Evolutionary conservation across 2,113 vertebrate genomes (phyloP), one percentile per base, ranked within the genome.

Genomic region (Jacana jacana): DNA sequence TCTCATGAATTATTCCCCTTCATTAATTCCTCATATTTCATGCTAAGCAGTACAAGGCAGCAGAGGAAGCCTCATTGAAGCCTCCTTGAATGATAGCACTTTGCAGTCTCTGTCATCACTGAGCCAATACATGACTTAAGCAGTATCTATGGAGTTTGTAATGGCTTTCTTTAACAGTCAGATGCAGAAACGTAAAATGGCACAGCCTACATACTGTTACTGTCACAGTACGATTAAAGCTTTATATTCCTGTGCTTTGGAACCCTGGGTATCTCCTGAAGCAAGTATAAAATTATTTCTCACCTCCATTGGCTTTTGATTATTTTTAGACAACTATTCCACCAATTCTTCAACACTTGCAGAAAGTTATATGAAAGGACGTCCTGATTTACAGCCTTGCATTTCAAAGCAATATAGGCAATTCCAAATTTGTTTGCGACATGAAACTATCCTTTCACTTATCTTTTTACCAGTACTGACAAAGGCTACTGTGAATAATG

Each of bases 1-100:
- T 61, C 91, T 96, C 92, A 88, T 88, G 80, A 91, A 93, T 97
- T 96, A 92, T 94, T 91, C 94, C 60, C 49, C 81, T 66, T 92
- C 88, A 90, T 94, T 91, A 91, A 84, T 54, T 87, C 58, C 75
- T 86, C 37, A 44, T 27, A 66, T 87, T 90, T 86, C 78, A 94
- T 73, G 57, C 81, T 22, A 28, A 85, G 73, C 55, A 68, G 70
- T 30, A 23, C 27, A 51, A 92, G 48, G 15, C 49, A 78, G 66
- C 87, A 91, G 60, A 65, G 44, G 66, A 58, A 89, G 63, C 57
- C 25, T 90, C 33, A 44, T 1, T 61, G 86, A 78, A 85, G 46
- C 54, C 70, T 75, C 44, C 37, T 30, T 70, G 89, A 96, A 49
- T 40, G 58, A 94, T 4, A 24, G 61, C 54, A 48, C 76, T 70